Evolutionary conservation across 2,888 invertebrate species (phyloP), one percentile per base, ranked within the genome.

Genomic region (Acrobasis repandana): DNA sequence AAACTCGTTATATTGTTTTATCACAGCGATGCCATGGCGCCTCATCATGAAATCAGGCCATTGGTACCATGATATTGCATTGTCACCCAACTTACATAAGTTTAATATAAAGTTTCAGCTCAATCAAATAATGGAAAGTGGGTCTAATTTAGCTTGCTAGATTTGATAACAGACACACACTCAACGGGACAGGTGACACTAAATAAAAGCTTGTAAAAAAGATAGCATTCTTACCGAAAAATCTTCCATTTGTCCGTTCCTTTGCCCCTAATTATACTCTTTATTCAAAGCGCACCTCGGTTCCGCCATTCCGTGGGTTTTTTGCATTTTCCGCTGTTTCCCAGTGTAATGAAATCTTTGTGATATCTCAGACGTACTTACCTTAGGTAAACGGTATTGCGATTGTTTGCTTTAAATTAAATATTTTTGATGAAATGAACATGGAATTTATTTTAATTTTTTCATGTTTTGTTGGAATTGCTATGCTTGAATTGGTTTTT

Each of bases 321-420:
- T 36, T 36, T 18, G 16, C 34, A 36, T 36, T 52, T 52, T 16
- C 52, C 33, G 16, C 16, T 52, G 16, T 36, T 52, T 51, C n/a
- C 33, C 51, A 8, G n/a, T 33, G 51, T 15, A 52, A 52, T 52
- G 52, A 36, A 52, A 52, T 52, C 52, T 16, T 52, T 36, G 52
- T 36, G 52, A 52, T 52, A 36, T 52, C 16, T 16, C 16, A 36
- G 51, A 11, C 2, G 16, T 16, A 52, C 16, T 36, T 52, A 4
- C 16, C 4, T 8, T 36, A 52, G 10, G 15, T 52, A 36, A 52
- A 16, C 36, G 36, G 11, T 14, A 18, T 34, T 18, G 36, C 36
- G 36, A 36, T 52, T 52, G 52, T 52, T 52, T 16, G 14, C 52
- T 16, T n/a, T 36, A 16, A 52, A 52, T 36, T 52, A 52, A 36